Percentiles rank a stretch among this genome's conserved stretches.
Conservation (phyloP, 2,888 invertebrate genomes). For the Coronaproctus castanopsis region DNA sequence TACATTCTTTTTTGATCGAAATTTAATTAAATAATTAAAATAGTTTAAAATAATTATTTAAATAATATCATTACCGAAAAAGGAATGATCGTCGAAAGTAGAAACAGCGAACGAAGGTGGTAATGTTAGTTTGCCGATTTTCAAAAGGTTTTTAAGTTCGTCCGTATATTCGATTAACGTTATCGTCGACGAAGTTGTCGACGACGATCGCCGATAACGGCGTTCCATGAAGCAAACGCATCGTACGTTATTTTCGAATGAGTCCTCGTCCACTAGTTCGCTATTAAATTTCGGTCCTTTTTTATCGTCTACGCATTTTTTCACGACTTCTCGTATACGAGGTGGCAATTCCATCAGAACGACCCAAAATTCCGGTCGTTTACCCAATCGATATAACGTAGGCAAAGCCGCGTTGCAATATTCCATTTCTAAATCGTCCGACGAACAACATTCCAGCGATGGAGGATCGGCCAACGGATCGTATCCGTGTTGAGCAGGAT, state of each 20-base stretch:
- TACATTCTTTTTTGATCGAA: no score
- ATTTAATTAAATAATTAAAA: no score
- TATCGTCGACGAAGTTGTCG: not conserved
- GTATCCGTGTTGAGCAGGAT: constrained; percentile 2
- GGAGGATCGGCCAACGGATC: constrained; percentile 7
- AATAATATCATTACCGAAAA: no score
- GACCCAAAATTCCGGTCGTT: constrained; percentile 7
- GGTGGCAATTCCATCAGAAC: constrained; percentile 4
- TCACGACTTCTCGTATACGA: constrained; percentile 5
- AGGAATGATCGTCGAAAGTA: no score
- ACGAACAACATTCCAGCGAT: not conserved
- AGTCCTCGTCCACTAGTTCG: not conserved
- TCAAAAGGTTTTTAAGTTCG: not conserved
- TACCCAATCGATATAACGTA: constrained; percentile 4
- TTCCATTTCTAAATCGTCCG: constrained; percentile 5
- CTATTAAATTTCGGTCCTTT: not conserved
- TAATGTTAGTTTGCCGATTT: not conserved
- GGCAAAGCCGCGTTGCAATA: constrained; percentile 5
- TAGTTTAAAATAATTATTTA: no score
- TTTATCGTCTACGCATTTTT: not conserved
- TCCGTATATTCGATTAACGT: not conserved
- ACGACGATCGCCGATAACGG: not conserved
- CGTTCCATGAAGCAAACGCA: not conserved
- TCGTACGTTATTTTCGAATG: not conserved
- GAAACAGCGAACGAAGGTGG: no score